Evolutionary conservation across 2,888 invertebrate genomes (phyloP).

Genomic region (Luffia ferchaultella): DNA sequence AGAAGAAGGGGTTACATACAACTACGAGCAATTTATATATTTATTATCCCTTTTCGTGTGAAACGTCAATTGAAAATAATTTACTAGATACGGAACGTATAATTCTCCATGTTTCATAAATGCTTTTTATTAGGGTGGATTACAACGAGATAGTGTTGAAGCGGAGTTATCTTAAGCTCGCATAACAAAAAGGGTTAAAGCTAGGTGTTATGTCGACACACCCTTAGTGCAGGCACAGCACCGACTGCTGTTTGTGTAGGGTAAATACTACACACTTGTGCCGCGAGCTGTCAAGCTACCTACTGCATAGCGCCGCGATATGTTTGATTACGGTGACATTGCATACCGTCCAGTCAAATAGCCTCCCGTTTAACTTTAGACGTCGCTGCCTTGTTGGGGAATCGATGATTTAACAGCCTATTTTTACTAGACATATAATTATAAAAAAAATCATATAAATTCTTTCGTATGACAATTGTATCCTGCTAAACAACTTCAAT

Average conservation of each 20-base stretch:
- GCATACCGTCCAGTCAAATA: conserved; percentile 44
- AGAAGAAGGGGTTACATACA: no score
- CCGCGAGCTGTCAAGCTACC: conserved; percentile 6
- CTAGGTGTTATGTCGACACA: not conserved
- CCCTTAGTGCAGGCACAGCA: not conserved
- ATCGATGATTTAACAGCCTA: not conserved
- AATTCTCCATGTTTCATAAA: no score
- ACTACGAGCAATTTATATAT: no score
- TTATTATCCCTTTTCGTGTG: no score
- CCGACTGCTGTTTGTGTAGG: conserved; percentile 35
- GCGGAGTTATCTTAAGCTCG: not conserved
- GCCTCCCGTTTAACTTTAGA: not conserved
- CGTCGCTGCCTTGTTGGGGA: not conserved
- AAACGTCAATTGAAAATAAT: no score
- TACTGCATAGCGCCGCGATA: conserved; percentile 15
- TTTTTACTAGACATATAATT: no score
- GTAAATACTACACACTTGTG: conserved; percentile 52
- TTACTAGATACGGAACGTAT: no score
- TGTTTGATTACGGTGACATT: conserved; percentile 50
- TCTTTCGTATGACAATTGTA: no score
- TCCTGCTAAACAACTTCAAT: no score
- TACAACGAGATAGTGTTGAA: not conserved
- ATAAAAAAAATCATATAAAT: no score
- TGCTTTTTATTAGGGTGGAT: not conserved
- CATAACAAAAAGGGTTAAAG: not conserved